A percentile compares a stretch with the other conserved stretches of the same genome.
These are phyloP conservation scores for Sus scrofa DNA, from an alignment of 2,113 vertebrate genomes.

Conservation along the genomic window T2T-Sscrofa CM000820.6:122479001-122479500, in stretches of 20 bases:
- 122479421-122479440: neutral
- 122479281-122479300: neutral
- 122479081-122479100: neutral
- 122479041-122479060: constrained; percentile 3
- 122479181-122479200: neutral
- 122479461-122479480: too few relatives aligned
- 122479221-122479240: neutral
- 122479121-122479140: neutral
- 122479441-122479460: neutral
- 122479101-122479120: neutral
- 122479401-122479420: neutral
- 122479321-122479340: neutral
- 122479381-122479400: neutral
- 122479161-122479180: neutral
- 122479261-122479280: neutral
- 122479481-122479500: too few relatives aligned
- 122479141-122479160: neutral
- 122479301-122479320: neutral
- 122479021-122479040: neutral
- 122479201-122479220: neutral
- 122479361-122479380: neutral
- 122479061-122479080: neutral
- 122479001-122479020: neutral
- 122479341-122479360: neutral
- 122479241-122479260: neutral